These are phyloP conservation scores for Saccopteryx leptura DNA, from an alignment of 2,113 vertebrate genomes.

Conservation along the genomic window DNA sequence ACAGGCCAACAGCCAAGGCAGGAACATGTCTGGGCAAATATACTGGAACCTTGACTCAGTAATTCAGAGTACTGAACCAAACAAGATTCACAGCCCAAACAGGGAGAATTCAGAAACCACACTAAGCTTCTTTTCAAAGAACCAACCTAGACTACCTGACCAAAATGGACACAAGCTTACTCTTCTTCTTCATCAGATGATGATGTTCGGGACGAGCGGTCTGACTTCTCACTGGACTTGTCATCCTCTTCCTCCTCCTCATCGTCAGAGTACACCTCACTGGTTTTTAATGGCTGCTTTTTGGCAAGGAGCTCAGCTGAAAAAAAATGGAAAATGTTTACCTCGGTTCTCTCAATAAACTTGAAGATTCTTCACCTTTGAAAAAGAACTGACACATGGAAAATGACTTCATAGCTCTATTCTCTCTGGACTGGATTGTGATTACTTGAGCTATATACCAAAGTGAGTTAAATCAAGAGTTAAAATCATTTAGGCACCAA, in stretches of 20 bases:
- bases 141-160: neutral
- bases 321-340: constrained; percentile 57
- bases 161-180: constrained; percentile 88
- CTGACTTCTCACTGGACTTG: constrained; percentile 98
- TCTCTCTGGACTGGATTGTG: neutral
- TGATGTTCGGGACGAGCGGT: constrained; percentile 95
- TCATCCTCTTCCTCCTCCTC: constrained; percentile 99
- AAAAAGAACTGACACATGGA: constrained; percentile 44
- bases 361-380: constrained; percentile 13
- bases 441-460: neutral
- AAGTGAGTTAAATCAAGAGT: neutral
- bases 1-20: constrained; percentile 3
- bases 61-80: neutral
- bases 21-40: neutral
- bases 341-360: neutral
- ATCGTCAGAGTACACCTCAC: constrained; percentile 98
- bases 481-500: neutral
- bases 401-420: neutral
- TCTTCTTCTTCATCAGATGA: constrained; percentile 98
- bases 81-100: neutral
- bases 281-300: constrained; percentile 98
- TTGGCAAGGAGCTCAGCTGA: constrained; percentile 97
- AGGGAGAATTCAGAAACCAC: neutral
- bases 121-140: neutral
- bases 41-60: neutral